Percentiles rank a stretch among this genome's conserved stretches.
These are phyloP conservation scores for Prorops nasuta DNA, from an alignment of 1,140 invertebrate genomes.

Conservation along the genomic window DNA sequence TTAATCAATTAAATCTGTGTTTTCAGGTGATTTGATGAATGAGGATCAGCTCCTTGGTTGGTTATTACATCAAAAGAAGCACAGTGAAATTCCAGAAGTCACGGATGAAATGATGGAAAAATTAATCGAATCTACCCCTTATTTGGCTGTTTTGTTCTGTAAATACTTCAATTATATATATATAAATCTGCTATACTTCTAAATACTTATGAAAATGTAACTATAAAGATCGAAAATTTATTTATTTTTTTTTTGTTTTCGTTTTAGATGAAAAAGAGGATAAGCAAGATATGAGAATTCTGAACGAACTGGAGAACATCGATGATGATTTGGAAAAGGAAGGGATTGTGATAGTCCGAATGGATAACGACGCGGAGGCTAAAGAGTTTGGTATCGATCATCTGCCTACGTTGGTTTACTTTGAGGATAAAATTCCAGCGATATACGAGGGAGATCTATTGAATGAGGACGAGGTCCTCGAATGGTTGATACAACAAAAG, in stretches of 20 bases:
- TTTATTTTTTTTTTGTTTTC: too few relatives aligned
- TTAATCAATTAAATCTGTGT: constrained; percentile 7
- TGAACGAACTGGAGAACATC: constrained; percentile 89
- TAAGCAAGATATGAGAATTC: constrained; percentile 81
- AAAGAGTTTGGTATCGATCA: constrained; percentile 90
- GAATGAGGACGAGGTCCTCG: constrained; percentile 87
- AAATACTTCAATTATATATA: constrained; percentile 49
- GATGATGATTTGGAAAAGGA: constrained; percentile 89
- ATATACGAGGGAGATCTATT: constrained; percentile 89
- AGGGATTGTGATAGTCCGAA: constrained; percentile 85
- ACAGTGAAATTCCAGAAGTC: constrained; percentile 88
- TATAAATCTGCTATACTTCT: neutral
- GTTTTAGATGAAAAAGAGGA: constrained; percentile 83
- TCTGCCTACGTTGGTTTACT: constrained; percentile 84
- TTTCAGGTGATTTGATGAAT: constrained; percentile 78
- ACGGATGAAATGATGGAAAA: constrained; percentile 93
- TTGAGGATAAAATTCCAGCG: constrained; percentile 88
- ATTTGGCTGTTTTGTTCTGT: constrained; percentile 85
- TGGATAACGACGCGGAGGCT: constrained; percentile 84
- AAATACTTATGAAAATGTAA: neutral
- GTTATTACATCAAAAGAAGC: constrained; percentile 84
- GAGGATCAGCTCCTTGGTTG: constrained; percentile 87
- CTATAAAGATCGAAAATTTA: too few relatives aligned
- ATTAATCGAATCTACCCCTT: constrained; percentile 76
- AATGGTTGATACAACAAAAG: constrained; percentile 89